These are phyloP conservation scores for Tragelaphus imberbis DNA, from an alignment of 2,113 vertebrate species.

Conservation along the genomic window DNA sequence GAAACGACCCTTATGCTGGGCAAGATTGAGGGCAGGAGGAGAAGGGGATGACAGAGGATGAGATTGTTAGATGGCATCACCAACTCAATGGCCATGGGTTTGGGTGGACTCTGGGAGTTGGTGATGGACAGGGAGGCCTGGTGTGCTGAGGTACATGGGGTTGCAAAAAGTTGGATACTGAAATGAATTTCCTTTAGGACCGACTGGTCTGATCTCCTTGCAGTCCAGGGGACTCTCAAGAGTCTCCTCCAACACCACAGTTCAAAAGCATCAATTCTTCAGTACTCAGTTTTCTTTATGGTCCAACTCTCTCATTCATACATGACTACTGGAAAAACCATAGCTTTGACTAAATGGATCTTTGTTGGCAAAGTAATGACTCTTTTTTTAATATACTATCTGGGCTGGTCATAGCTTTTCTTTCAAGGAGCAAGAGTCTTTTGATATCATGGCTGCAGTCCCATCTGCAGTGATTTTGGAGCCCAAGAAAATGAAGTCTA, in stretches of 20 bases:
- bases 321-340: too few species aligned
- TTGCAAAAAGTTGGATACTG: too few species aligned
- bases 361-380: neutral
- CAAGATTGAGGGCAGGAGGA: neutral
- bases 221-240: too few species aligned
- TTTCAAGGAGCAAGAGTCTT: neutral
- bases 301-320: too few species aligned
- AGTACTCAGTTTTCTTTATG: too few species aligned
- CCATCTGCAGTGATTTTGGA: neutral
- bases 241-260: too few species aligned
- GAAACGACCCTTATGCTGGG: neutral
- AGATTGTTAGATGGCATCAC: neutral
- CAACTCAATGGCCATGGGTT: neutral
- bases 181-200: neutral
- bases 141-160: too few species aligned
- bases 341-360: too few species aligned
- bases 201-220: too few species aligned
- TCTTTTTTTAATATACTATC: neutral
- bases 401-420: neutral
- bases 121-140: neutral
- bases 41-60: neutral
- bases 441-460: neutral
- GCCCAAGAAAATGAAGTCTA: neutral
- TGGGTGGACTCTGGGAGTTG: neutral
- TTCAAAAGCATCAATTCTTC: too few species aligned